Percentiles rank a stretch among this genome's conserved stretches.
These are phyloP conservation scores for Odocoileus virginianus DNA, from an alignment of 2,113 vertebrate species.

Conservation along the genomic window DNA sequence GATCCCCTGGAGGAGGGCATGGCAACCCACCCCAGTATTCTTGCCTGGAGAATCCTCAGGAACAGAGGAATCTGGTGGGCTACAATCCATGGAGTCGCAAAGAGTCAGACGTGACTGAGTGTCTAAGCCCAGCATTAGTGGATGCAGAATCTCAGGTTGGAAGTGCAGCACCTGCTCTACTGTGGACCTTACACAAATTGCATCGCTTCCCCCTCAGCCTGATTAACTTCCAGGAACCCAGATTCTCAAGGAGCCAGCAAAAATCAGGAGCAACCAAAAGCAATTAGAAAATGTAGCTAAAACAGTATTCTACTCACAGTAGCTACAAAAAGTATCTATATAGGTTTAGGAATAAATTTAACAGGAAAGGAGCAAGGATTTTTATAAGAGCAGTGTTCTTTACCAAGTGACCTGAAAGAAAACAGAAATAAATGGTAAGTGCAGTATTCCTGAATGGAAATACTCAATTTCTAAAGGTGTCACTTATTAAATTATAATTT, in stretches of 20 bases:
- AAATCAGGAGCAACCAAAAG: neutral
- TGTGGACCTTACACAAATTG: neutral
- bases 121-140: neutral
- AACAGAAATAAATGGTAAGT: neutral
- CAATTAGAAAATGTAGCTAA: neutral
- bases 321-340: neutral
- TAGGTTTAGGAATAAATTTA: neutral
- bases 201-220: neutral
- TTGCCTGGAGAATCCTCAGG: neutral
- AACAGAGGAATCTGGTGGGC: neutral
- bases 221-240: neutral
- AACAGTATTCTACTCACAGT: neutral
- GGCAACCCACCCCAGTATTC: neutral
- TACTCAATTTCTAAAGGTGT: neutral
- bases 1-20: neutral
- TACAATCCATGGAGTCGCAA: neutral
- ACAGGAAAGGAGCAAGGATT: neutral
- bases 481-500: neutral
- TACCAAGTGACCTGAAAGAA: neutral
- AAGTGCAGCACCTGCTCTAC: too few relatives aligned
- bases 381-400: neutral
- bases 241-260: neutral
- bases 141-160: neutral
- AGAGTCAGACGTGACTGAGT: neutral
- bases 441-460: neutral